These are phyloP conservation scores for Caenorhabditis remanei DNA, from an alignment of 1,140 invertebrate genomes.

Conservation along the genomic window DNA sequence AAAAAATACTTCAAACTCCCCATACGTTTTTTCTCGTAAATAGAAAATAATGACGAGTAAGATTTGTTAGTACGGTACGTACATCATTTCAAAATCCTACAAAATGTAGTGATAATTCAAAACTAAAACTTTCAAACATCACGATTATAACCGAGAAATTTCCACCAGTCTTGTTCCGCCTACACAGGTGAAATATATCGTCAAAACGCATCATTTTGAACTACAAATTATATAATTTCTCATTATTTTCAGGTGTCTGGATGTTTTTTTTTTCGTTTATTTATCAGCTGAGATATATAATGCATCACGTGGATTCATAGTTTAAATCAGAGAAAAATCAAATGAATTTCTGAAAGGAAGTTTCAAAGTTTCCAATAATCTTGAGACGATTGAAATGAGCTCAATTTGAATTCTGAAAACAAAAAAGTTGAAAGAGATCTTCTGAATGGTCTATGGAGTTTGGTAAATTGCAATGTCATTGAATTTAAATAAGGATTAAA, in stretches of 20 bases:
- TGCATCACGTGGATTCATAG: neutral
- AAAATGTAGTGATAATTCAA: too few species aligned
- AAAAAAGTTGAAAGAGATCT: too few species aligned
- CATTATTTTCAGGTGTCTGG: neutral
- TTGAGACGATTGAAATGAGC: neutral
- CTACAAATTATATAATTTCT: neutral
- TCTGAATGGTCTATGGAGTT: neutral
- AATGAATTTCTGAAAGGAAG: neutral
- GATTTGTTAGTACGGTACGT: neutral
- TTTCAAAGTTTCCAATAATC: too few species aligned
- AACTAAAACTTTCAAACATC: too few species aligned
- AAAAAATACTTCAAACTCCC: neutral
- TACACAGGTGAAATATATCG: neutral
- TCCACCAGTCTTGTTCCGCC: neutral
- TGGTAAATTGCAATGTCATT: neutral
- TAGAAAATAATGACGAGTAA: neutral
- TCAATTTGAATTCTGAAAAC: neutral
- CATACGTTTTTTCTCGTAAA: neutral
- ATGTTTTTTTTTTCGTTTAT: neutral
- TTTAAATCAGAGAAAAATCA: neutral
- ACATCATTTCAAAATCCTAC: too few species aligned
- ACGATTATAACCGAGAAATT: too few species aligned
- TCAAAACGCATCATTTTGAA: neutral
- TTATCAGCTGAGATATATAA: neutral
- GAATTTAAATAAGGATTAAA: constrained; percentile 8